Base-by-base conservation (phyloP, 2,113 vertebrate species). In the Callipepla squamata region DNA sequence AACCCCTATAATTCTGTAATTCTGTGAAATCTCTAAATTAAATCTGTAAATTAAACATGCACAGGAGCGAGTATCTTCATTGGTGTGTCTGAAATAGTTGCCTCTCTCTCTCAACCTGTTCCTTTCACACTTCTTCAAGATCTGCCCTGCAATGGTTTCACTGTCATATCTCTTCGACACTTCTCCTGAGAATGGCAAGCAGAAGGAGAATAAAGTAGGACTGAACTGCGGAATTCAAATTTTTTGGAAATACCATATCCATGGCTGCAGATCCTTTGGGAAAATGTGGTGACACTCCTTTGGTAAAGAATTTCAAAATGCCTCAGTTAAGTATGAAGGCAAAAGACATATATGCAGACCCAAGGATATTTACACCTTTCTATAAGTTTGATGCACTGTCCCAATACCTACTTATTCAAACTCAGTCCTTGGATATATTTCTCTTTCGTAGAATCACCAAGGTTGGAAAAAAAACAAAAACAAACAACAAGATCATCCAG, bases 101-200 rank as follows among this genome's bases (percentile, higher is more conserved):
- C 21, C 34, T 81, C 34, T 6, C 17, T 67, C 36, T 58, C 8
- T 1, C 8, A 57, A 53, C 5, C 78, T 40, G 40, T 30, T 51
- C 22, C 22, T 45, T 13, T 34, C 30, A 40, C 4, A 5, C 20
- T 48, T 53, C 66, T 76, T 59, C 47, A 81, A 44, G 17, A 55
- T 5, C 8, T 2, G 0, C 42, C 20, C 13, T 63, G 8, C 17
- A 1, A 7, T 21, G 9, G 40, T 61, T 76, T 65, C 34, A 25
- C 53, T 48, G 22, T 3, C 15, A 3, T 44, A 45, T 38, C 61
- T 47, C 28, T 75, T 28, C 25, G 38, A 3, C 3, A 11, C 11
- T 70, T 72, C 7, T 51, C 58, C 65, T 7, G 51, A 44, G 20
- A 28, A 65, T 1, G 20, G 38, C 17, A 48, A 55, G 5, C 22